Evolutionary conservation across 1,140 invertebrate species (phyloP), one percentile per base, ranked within the genome.

Genomic region (Dysdera silvatica): DNA sequence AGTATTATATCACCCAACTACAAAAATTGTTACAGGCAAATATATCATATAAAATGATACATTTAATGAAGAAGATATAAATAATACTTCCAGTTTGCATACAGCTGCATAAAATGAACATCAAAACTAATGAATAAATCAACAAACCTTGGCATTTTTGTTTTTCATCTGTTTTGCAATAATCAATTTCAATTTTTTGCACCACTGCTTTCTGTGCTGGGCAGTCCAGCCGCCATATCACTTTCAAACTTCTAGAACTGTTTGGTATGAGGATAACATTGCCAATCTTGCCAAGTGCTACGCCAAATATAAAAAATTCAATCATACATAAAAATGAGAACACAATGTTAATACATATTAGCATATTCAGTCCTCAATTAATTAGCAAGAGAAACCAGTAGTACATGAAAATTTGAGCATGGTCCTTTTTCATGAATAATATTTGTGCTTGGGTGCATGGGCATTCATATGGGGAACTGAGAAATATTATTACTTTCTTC

Each of bases 201-300:
- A 65, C 54, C 18, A 65, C 55, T 41, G 54, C 35, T 35, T 58
- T 65, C 28, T 58, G 55, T 24, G 55, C 62, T 18, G 45, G 33
- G 37, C 62, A 65, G 24, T 57, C 55, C 47, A 65, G 31, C n/a
- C 51, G 58, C 62, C 62, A 65, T 4, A 43, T 51, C 10, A 65
- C 47, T 53, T 35, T 20, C 20, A 65, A 43, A 20, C 37, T 26
- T n/a, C 33, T 51, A 16, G 62, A 53, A n/a, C 8, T 37, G n/a
- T 45, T 32, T 33, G 26, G 45, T 24, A 43, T 40, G 26, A 65
- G 26, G 10, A 28, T 54, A 16, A 28, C 54, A 29, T 59, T 52
- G 28, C 31, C 35, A 28, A 65, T 53, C 29, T 65, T 57, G 5
- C 56, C 62, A 6, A 65, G 18, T 45, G 49, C 59, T 61, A 52